These are phyloP conservation scores for Calliopum simillimum DNA, from an alignment of 2,888 invertebrate species.

Conservation along the genomic window DNA sequence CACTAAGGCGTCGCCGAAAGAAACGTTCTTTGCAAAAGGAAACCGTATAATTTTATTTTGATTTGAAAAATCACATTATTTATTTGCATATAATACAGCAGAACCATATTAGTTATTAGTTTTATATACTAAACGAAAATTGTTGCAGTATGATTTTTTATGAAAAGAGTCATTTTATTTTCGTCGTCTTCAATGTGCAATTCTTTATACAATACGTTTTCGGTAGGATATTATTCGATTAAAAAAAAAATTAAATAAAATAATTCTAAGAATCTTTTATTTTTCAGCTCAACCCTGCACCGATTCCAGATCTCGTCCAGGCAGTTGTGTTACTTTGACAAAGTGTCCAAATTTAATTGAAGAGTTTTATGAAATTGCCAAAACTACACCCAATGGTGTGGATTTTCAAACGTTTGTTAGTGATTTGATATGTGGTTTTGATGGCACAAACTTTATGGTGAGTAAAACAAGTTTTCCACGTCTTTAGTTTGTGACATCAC, in stretches of 20 bases:
- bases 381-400: conserved; percentile 52
- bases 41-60: not conserved
- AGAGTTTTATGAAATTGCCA: conserved; percentile 53
- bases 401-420: conserved; percentile 69
- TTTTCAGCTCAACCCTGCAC: conserved; percentile 66
- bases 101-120: conserved; percentile 17
- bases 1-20: conserved; percentile 49
- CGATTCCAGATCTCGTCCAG: conserved; percentile 69
- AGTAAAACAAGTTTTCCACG: conserved; percentile 16
- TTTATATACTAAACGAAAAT: not conserved
- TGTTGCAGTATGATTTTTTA: not conserved
- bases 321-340: conserved; percentile 71
- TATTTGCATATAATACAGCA: no score
- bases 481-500: no score
- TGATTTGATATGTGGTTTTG: conserved; percentile 78
- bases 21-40: conserved; percentile 10
- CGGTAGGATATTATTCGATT: no score
- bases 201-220: not conserved
- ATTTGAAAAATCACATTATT: conserved; percentile 5
- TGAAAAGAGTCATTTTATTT: not conserved
- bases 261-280: not conserved
- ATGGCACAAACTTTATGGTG: conserved; percentile 75
- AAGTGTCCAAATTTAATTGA: conserved; percentile 70
- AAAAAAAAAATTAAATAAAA: no score
- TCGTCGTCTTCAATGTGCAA: not conserved